Conservation (phyloP, 2,888 invertebrate species). For the Parnassius apollo region DNA sequence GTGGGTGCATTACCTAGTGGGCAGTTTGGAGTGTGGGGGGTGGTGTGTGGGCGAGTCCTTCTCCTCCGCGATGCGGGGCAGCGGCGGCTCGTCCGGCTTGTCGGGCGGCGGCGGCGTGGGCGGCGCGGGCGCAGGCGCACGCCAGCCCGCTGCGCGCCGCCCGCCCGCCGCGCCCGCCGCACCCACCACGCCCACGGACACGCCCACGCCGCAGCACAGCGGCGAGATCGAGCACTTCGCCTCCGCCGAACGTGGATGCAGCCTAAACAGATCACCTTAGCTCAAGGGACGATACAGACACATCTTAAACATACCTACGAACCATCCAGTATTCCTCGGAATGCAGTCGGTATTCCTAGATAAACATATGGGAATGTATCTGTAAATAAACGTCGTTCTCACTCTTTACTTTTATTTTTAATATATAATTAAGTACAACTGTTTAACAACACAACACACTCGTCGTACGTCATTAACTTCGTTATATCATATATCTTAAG, state of each 20-base stretch:
- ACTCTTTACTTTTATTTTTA: no score
- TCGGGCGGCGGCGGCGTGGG: slow-evolving; percentile 63
- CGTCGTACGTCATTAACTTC: no score
- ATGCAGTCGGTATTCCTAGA: no score
- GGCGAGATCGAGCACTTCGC: slow-evolving; percentile 92
- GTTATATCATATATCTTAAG: no score
- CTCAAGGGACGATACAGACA: no score
- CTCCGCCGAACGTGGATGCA: slow-evolving; percentile 95
- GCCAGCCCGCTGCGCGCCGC: slow-evolving; percentile 49
- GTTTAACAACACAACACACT: no score
- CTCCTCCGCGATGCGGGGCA: slow-evolving; percentile 93
- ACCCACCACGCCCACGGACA: slow-evolving; percentile 63
- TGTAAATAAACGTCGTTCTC: no score
- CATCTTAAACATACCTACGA: no score
- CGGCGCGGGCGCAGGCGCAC: slow-evolving; percentile 56
- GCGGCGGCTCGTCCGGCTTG: slow-evolving; percentile 68
- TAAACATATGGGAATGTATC: no score
- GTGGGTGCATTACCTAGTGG: slow-evolving; percentile 45
- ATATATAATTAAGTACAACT: no score
- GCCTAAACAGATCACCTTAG: slow-evolving; percentile 53
- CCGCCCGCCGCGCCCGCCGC: slow-evolving; percentile 48
- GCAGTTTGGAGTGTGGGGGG: slow-evolving; percentile 45
- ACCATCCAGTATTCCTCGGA: no score
- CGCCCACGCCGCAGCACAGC: slow-evolving; percentile 83
- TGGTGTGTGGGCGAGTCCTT: slow-evolving; percentile 89